Evolutionary conservation across 2,113 vertebrate species (phyloP).

Genomic region (Pyrgilauda ruficollis): DNA sequence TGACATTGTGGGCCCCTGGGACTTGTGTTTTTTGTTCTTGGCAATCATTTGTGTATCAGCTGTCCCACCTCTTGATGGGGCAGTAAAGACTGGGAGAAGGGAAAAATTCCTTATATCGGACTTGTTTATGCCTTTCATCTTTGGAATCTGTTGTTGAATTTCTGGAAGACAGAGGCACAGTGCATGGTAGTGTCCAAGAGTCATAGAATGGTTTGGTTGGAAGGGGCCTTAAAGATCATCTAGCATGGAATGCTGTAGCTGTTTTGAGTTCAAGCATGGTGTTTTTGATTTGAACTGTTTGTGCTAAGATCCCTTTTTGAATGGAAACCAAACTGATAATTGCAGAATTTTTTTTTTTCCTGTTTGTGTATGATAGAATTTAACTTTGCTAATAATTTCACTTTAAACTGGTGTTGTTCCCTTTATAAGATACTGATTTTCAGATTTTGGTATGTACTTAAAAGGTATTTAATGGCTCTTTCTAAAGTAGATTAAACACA

Average conservation of each 20-base stretch:
- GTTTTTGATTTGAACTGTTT: background rate
- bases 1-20: background rate
- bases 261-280: background rate
- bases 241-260: background rate
- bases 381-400: background rate
- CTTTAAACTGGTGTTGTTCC: background rate
- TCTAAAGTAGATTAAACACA: background rate
- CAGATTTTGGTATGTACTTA: rapidly evolving
- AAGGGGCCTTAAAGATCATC: background rate
- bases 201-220: background rate
- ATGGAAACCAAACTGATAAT: background rate
- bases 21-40: background rate
- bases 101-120: background rate
- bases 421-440: background rate
- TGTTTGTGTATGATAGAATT: background rate
- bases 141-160: background rate
- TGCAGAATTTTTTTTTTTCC: background rate
- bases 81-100: background rate
- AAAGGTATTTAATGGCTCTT: background rate
- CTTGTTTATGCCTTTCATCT: background rate
- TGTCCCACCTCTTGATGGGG: background rate
- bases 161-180: background rate
- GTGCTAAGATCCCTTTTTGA: background rate
- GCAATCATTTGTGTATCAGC: background rate
- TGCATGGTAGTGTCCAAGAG: rapidly evolving